phyloP scores from a whole-genome alignment of 2,797 vertebrate genomes.

The Gymnothorax reevesii region DNA sequence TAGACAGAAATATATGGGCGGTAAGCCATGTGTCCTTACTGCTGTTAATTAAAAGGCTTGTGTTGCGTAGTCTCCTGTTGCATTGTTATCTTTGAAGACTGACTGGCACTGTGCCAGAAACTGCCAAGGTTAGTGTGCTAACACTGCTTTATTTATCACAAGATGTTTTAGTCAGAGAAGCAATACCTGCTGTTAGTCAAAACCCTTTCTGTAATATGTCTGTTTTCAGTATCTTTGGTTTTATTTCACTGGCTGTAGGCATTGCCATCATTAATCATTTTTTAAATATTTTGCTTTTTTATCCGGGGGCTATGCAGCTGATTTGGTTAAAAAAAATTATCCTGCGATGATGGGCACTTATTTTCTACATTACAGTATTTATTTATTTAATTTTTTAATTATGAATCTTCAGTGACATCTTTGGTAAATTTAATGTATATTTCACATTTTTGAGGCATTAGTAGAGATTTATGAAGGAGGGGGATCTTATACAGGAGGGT shows the following conservation, averaged over 20 bases:
- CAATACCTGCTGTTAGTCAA: neutral
- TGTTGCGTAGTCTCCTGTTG: neutral
- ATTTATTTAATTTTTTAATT: too few species aligned
- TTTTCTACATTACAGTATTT: neutral
- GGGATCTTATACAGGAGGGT: too few species aligned
- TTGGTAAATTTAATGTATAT: neutral
- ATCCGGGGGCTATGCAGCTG: neutral
- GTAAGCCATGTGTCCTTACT: neutral
- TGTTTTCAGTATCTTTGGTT: neutral
- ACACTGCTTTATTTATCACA: neutral
- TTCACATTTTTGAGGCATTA: neutral
- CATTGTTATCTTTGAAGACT: neutral
- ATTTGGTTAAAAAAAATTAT: neutral
- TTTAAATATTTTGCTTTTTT: neutral
- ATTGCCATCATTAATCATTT: neutral
- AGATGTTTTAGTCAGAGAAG: neutral
- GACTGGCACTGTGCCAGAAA: neutral
- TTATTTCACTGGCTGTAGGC: neutral
- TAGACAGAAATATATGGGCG: neutral
- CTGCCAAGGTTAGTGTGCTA: neutral
- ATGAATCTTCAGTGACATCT: neutral
- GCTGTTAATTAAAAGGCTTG: neutral
- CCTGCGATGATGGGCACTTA: neutral
- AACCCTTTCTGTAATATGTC: neutral
- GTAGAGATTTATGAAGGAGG: neutral